Conservation (phyloP, 2,888 invertebrate genomes). For the Erannis defoliaria region DNA sequence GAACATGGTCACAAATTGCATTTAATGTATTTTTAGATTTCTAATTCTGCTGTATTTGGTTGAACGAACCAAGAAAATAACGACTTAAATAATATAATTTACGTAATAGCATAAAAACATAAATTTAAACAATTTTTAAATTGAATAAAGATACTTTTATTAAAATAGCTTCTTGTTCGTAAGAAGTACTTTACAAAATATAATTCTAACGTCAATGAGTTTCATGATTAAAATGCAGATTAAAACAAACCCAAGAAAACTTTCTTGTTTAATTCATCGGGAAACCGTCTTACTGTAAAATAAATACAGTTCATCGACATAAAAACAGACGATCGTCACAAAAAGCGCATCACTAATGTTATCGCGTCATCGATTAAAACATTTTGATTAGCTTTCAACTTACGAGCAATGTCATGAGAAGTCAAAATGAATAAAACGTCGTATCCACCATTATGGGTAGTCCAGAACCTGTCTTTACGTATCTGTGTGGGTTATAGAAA, state of each 20-base stretch:
- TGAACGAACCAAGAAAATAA: background rate
- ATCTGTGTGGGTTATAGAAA: conserved; percentile 72
- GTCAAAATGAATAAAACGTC: conserved; percentile 72
- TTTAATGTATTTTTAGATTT: background rate
- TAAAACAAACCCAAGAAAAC: conserved; percentile 37
- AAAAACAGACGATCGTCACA: conserved; percentile 47
- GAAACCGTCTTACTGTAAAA: conserved; percentile 45
- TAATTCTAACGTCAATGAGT: background rate
- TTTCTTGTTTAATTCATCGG: conserved; percentile 47
- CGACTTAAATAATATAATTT: too few species aligned
- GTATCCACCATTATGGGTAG: conserved; percentile 72
- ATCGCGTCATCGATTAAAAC: conserved; percentile 86
- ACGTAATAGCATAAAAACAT: too few species aligned
- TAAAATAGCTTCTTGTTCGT: too few species aligned
- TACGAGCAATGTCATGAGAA: conserved; percentile 83
- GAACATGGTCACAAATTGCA: background rate
- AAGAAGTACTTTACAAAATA: background rate
- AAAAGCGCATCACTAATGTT: conserved; percentile 72
- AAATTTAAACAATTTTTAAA: background rate
- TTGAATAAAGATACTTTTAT: too few species aligned
- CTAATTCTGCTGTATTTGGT: background rate
- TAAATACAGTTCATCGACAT: conserved; percentile 52
- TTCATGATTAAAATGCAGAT: background rate
- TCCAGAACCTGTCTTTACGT: conserved; percentile 70
- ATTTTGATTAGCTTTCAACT: conserved; percentile 86